Evolutionary conservation across 2,888 invertebrate genomes (phyloP).

Genomic region (Autographa gamma): DNA sequence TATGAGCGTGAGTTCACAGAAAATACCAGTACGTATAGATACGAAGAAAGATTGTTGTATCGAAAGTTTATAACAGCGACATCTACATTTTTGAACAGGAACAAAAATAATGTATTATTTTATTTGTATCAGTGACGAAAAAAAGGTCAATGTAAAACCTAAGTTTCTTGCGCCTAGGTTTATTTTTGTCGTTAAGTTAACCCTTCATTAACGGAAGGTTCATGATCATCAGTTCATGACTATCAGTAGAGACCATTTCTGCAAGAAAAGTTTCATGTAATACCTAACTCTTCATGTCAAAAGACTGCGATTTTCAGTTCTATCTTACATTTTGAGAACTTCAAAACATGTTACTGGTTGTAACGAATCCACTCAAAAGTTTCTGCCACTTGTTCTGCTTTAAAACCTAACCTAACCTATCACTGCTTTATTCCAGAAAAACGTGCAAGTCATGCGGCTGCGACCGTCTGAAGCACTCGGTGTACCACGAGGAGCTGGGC

Average conservation of each 20-base stretch:
- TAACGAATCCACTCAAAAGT: not conserved
- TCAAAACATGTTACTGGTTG: too few relatives aligned
- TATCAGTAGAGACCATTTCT: too few relatives aligned
- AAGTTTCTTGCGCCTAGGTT: too few relatives aligned
- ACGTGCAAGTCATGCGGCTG: constrained; percentile 98
- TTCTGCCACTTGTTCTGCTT: not conserved
- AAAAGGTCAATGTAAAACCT: too few relatives aligned
- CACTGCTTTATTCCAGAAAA: constrained; percentile 91
- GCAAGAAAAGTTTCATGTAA: too few relatives aligned
- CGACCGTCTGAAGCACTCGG: constrained; percentile 96
- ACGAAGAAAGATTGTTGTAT: not conserved
- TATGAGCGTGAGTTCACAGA: constrained; percentile 3
- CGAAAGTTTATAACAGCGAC: not conserved
- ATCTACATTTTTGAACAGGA: not conserved
- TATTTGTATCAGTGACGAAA: too few relatives aligned
- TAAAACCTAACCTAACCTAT: not conserved
- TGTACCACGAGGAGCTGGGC: constrained; percentile 96
- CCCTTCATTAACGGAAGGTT: too few relatives aligned
- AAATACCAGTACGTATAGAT: not conserved
- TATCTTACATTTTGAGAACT: too few relatives aligned
- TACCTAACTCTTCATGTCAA: too few relatives aligned
- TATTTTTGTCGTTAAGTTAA: too few relatives aligned
- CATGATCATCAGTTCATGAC: too few relatives aligned
- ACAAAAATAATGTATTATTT: not conserved
- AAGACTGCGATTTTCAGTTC: too few relatives aligned